These are phyloP conservation scores for Drosophila emarginata DNA, from an alignment of 2,888 invertebrate species.

Conservation along the genomic window DNA sequence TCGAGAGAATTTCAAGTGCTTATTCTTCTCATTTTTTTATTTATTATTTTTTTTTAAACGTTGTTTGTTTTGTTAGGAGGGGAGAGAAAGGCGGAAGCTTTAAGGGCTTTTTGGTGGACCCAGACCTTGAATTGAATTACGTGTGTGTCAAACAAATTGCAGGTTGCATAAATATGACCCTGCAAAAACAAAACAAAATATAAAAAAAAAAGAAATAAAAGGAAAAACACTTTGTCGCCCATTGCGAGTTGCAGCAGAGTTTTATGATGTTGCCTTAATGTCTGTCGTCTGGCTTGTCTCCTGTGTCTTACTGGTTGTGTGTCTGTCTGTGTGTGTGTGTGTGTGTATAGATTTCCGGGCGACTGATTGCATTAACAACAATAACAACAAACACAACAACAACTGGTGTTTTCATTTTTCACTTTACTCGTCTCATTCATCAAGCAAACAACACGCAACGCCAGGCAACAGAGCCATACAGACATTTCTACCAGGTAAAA, in stretches of 20 bases:
- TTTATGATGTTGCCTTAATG: slow-evolving; percentile 60
- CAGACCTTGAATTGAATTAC: slow-evolving; percentile 66
- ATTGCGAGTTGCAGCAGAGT: slow-evolving; percentile 34
- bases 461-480: slow-evolving; percentile 19
- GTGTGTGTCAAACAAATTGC: slow-evolving; percentile 46
- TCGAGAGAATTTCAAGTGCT: slow-evolving; percentile 61
- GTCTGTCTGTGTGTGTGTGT: slow-evolving; percentile 58
- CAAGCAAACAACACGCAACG: slow-evolving; percentile 65
- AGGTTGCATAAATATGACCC: slow-evolving; percentile 13
- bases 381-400: slow-evolving; percentile 32
- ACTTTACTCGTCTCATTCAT: slow-evolving; percentile 66
- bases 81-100: slow-evolving; percentile 30
- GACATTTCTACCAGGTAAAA: slow-evolving; percentile 40
- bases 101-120: slow-evolving; percentile 28
- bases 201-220: slow-evolving; percentile 29
- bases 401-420: not conserved
- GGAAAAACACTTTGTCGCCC: slow-evolving; percentile 59
- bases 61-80: slow-evolving; percentile 27
- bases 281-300: slow-evolving; percentile 30
- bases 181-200: slow-evolving; percentile 10
- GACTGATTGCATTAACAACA: slow-evolving; percentile 71
- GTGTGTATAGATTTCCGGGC: slow-evolving; percentile 75
- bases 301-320: slow-evolving; percentile 39
- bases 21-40: slow-evolving; percentile 22
- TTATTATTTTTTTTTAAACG: not conserved